phyloP scores from a whole-genome alignment of 2,113 vertebrate genomes.

The Pogona vitticeps region DNA sequence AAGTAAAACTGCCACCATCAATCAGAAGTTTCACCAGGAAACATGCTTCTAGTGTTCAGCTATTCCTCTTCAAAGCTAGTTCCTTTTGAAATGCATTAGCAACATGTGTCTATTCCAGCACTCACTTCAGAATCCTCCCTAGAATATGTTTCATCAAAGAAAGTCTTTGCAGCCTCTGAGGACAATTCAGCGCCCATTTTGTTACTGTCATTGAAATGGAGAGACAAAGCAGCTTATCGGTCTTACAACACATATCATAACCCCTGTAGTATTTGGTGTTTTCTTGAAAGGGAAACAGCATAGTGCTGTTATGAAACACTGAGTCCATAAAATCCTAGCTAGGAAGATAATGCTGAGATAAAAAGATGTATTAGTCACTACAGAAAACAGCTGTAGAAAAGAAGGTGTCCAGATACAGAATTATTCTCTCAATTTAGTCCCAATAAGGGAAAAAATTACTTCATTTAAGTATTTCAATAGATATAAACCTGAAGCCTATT shows the following conservation, averaged over 20 bases:
- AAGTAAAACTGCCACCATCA: constrained; percentile 53
- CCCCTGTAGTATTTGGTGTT: constrained; percentile 16
- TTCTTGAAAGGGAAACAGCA: background rate
- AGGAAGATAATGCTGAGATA: background rate
- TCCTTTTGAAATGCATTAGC: constrained; percentile 64
- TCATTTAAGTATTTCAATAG: too few species aligned
- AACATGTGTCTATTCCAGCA: constrained; percentile 44
- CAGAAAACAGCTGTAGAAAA: constrained; percentile 1
- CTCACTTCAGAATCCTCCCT: constrained; percentile 48
- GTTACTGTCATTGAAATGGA: constrained; percentile 21
- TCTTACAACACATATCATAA: constrained; percentile 19
- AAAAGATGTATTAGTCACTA: background rate
- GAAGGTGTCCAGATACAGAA: background rate
- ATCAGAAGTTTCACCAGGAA: constrained; percentile 51
- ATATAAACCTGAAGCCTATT: too few species aligned
- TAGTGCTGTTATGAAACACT: background rate
- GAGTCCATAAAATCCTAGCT: background rate
- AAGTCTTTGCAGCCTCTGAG: constrained; percentile 47
- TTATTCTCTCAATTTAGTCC: background rate
- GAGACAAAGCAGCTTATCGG: constrained; percentile 34
- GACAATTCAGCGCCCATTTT: constrained; percentile 53
- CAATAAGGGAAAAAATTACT: too few species aligned
- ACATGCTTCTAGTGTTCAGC: constrained; percentile 50
- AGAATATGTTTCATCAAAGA: constrained; percentile 67
- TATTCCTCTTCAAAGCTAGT: constrained; percentile 51